Conservation (phyloP, 2,888 invertebrate genomes). For the Norana najaformis region DNA sequence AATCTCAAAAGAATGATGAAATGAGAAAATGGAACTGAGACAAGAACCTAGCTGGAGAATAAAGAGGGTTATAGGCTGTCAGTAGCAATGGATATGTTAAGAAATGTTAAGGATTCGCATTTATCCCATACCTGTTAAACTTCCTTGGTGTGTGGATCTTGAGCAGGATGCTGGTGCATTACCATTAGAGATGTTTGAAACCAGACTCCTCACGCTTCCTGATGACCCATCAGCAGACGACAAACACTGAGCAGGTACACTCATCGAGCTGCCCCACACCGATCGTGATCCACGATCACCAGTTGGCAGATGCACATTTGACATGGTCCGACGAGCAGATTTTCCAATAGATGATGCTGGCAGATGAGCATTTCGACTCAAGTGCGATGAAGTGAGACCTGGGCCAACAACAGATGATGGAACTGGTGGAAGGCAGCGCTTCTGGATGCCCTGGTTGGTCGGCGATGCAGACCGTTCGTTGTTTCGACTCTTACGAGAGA, state of each 20-base stretch:
- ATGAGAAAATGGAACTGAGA: too few species aligned
- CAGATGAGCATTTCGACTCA: background rate
- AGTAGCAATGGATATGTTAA: background rate
- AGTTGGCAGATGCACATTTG: background rate
- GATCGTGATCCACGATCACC: background rate
- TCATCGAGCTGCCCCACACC: slow-evolving; percentile 19
- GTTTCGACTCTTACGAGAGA: slow-evolving; percentile 23
- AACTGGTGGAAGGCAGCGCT: slow-evolving; percentile 20
- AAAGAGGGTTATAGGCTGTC: too few species aligned
- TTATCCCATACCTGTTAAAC: background rate
- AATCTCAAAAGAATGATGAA: too few species aligned
- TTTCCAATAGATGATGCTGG: background rate
- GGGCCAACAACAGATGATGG: background rate
- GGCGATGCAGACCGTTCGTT: background rate
- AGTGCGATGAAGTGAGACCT: background rate
- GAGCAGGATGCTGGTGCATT: background rate
- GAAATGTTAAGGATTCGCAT: background rate
- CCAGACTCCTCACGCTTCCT: slow-evolving; percentile 15
- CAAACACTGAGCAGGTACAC: slow-evolving; percentile 10
- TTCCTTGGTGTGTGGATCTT: background rate
- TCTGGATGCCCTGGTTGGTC: slow-evolving; percentile 16
- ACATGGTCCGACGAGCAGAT: slow-evolving; percentile 26
- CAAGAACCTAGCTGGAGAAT: too few species aligned
- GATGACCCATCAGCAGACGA: background rate
- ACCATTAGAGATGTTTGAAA: slow-evolving; percentile 21